Evolutionary conservation across 1,140 invertebrate species (phyloP), one percentile per base, ranked within the genome.

Genomic region (Saccostrea cuccullata): DNA sequence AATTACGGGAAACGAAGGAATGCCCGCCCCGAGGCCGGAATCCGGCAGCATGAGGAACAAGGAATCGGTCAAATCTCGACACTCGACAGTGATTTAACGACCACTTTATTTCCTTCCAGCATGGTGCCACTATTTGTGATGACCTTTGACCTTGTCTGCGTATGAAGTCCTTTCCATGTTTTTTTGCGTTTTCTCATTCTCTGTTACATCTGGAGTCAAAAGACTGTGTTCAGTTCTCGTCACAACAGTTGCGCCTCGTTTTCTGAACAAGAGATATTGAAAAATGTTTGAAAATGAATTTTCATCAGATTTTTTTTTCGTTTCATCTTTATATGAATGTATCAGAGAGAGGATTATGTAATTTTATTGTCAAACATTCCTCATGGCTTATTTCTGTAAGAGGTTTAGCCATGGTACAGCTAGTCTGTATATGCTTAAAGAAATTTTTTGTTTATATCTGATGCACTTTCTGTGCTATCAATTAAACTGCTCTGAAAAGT

Each of bases 81-180:
- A 93, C 83, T 92, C 92, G 36, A 93, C 92, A 67, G 85, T 93
- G 56, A 92, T 93, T 84, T 93, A 90, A 85, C 36, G 77, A 82
- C 36, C 20, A 12, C 23, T 26, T 47, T 0, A 36, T 55, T 6
- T 20, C 58, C 30, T n/a, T 56, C 17, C 47, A 55, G 82, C 58
- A 64, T 77, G 30, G 26, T 77, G 70, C 70, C 70, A 77, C 67
- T 73, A 26, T 26, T 15, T 77, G 70, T 36, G 70, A 77, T 40
- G 70, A 77, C 70, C 26, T 77, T 77, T 36, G 70, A 77, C 26
- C 9, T 36, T 15, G 70, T 36, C 30, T 77, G 13, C 70, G 12
- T 77, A 23, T 77, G 70, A 26, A 36, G 23, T 30, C 58, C 58
- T 64, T 64, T 20, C 1, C 8, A 26, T 26, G 30, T 77, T 13